phyloP scores from a whole-genome alignment of 2,113 vertebrate genomes.

The Paradoxurus hermaphroditus region DNA sequence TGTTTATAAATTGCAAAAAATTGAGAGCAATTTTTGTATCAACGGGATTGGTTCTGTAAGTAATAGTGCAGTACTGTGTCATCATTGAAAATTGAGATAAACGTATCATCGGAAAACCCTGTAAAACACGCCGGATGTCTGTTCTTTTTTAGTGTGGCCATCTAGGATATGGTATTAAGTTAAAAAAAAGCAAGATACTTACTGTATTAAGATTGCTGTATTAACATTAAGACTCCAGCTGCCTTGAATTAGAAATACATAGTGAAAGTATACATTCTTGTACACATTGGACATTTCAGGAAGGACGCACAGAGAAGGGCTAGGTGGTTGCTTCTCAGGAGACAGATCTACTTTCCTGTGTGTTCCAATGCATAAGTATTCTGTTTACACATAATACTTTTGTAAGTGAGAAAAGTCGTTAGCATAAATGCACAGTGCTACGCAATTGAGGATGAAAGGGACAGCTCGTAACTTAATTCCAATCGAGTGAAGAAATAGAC shows the following conservation, averaged over 20 bases:
- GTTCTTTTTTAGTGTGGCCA: not conserved
- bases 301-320: not conserved
- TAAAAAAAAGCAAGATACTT: not conserved
- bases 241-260: not conserved
- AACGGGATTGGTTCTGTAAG: not conserved
- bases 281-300: not conserved
- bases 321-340: not conserved
- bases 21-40: conserved; percentile 1
- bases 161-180: not conserved
- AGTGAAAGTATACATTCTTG: not conserved
- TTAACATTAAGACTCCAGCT: not conserved
- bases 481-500: not conserved
- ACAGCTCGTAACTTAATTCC: not conserved
- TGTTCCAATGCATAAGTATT: not conserved
- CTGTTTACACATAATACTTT: not conserved
- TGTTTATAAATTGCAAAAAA: not conserved
- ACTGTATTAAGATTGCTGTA: not conserved
- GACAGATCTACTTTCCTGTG: not conserved
- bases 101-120: not conserved
- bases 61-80: not conserved
- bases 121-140: not conserved
- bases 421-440: not conserved
- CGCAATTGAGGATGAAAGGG: not conserved
- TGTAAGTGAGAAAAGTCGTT: not conserved
- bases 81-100: conserved; percentile 19